A percentile compares a stretch with the other conserved stretches of the same genome.
These are phyloP conservation scores for Oryzias javanicus DNA, from an alignment of 2,113 vertebrate species.

Conservation along the genomic window DNA sequence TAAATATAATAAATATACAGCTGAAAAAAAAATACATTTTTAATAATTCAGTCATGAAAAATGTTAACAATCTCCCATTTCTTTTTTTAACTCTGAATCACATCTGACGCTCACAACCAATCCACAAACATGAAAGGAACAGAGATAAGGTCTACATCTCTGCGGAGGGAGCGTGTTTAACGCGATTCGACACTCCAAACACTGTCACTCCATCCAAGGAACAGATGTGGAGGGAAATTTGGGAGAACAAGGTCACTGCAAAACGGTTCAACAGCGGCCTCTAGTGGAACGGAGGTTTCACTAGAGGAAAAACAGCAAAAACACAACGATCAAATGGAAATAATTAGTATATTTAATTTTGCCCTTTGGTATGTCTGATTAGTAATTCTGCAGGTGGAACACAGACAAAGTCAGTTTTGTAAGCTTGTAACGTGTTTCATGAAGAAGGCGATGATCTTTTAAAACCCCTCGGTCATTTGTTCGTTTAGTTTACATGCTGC, in stretches of 20 bases:
- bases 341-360: neutral
- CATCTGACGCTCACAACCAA: constrained; percentile 80
- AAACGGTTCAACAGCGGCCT: constrained; percentile 76
- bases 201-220: constrained; percentile 14
- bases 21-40: constrained; percentile 83
- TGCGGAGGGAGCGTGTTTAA: constrained; percentile 53
- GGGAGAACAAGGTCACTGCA: constrained; percentile 11
- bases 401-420: no score
- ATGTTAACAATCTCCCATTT: constrained; percentile 44
- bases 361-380: neutral
- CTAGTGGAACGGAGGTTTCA: constrained; percentile 52
- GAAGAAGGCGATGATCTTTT: no score
- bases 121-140: constrained; percentile 80
- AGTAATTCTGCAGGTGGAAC: neutral
- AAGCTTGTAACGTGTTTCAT: no score
- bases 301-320: constrained; percentile 14
- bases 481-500: neutral
- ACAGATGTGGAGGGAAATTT: constrained; percentile 15
- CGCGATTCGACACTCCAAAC: constrained; percentile 61
- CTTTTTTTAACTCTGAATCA: constrained; percentile 48
- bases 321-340: constrained; percentile 20
- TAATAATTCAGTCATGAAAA: constrained; percentile 65
- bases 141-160: constrained; percentile 73
- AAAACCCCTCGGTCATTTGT: no score
- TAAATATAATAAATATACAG: constrained; percentile 88